Evolutionary conservation across 2,113 vertebrate genomes (phyloP).

Genomic region (Saccopteryx bilineata): DNA sequence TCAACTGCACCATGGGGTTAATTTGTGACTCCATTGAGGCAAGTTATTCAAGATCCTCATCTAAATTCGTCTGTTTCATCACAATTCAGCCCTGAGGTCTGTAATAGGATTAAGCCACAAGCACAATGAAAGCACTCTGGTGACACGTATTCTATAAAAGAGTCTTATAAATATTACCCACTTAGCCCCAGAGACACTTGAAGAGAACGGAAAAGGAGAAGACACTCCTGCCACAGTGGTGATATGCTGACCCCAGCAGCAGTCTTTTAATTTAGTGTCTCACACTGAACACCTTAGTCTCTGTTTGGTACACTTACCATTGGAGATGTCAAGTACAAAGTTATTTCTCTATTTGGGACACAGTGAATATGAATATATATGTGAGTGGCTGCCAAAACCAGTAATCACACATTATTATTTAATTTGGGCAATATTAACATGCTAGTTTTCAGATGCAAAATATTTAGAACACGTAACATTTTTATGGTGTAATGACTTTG

Average conservation of each 20-base stretch:
- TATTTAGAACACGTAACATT: background rate
- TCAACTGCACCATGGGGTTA: background rate
- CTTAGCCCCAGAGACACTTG: constrained; percentile 34
- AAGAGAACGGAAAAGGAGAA: background rate
- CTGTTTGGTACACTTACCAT: background rate
- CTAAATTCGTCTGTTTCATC: constrained; percentile 50
- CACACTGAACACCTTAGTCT: background rate
- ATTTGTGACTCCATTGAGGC: background rate
- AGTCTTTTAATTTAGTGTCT: background rate
- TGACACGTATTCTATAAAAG: constrained; percentile 22
- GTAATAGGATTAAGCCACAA: constrained; percentile 35
- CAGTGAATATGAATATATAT: background rate
- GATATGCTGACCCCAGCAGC: background rate
- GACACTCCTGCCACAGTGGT: background rate
- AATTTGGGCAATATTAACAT: constrained; percentile 45
- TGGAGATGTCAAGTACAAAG: constrained; percentile 35
- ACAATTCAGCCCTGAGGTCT: background rate
- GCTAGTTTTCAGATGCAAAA: constrained; percentile 36
- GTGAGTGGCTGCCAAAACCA: constrained; percentile 33
- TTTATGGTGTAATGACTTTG: constrained; percentile 41
- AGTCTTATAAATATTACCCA: constrained; percentile 18
- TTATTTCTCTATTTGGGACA: constrained; percentile 38
- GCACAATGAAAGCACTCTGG: constrained; percentile 7
- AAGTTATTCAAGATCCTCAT: constrained; percentile 52
- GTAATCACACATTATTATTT: constrained; percentile 54